Evolutionary conservation across 2,888 invertebrate species (phyloP).

Genomic region (Limnephilus lunatus): DNA sequence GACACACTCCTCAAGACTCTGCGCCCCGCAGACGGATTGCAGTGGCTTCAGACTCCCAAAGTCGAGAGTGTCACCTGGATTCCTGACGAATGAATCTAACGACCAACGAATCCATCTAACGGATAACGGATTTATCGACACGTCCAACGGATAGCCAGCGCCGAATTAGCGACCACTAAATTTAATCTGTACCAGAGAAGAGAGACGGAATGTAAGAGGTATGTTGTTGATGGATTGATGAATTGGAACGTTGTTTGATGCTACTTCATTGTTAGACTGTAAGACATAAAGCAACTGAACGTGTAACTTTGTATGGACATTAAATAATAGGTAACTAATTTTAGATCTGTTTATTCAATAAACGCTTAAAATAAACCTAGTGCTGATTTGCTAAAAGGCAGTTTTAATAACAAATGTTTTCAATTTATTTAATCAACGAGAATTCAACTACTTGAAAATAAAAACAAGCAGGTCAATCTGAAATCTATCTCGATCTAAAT

Average conservation of each 20-base stretch:
- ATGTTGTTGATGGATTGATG: slow-evolving; percentile 53
- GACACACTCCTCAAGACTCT: background rate
- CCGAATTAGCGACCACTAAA: slow-evolving; percentile 43
- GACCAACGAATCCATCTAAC: slow-evolving; percentile 31
- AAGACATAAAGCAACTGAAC: background rate
- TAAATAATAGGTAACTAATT: too few relatives aligned
- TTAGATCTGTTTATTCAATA: too few relatives aligned
- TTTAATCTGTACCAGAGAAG: slow-evolving; percentile 9
- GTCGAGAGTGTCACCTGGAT: slow-evolving; percentile 9
- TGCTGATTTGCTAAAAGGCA: too few relatives aligned
- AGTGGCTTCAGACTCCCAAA: background rate
- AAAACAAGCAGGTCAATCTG: too few relatives aligned
- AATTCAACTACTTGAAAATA: too few relatives aligned
- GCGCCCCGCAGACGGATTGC: background rate
- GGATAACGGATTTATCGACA: slow-evolving; percentile 45
- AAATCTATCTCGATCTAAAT: too few relatives aligned
- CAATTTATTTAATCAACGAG: too few relatives aligned
- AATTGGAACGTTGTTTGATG: background rate
- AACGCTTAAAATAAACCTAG: too few relatives aligned
- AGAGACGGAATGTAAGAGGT: slow-evolving; percentile 4
- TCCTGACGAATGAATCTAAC: slow-evolving; percentile 33
- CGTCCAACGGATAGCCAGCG: slow-evolving; percentile 30
- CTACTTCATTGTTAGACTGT: background rate
- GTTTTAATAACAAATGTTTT: too few relatives aligned
- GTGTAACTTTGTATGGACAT: too few relatives aligned